phyloP scores from a whole-genome alignment of 2,797 vertebrate genomes.

The Cyclopterus lumpus region DNA sequence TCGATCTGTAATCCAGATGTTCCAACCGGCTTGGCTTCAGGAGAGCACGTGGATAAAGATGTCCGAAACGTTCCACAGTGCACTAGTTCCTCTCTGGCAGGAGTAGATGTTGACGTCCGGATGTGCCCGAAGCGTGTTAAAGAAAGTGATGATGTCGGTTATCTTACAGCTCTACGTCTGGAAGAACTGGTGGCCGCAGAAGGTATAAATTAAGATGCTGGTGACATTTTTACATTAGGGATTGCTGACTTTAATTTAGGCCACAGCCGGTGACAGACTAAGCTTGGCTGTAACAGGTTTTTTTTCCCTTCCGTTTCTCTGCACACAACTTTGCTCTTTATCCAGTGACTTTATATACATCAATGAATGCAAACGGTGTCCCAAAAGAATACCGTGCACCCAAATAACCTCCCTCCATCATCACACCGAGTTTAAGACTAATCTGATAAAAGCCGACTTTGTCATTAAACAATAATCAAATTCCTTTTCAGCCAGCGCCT shows the following conservation, averaged over 20 bases:
- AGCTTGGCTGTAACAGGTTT: constrained; percentile 3
- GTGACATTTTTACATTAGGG: constrained; percentile 7
- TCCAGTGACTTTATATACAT: constrained; percentile 16
- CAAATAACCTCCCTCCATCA: constrained; percentile 40
- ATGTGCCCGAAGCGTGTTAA: constrained; percentile 43
- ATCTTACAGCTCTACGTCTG: constrained; percentile 12
- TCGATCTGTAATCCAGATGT: constrained; percentile 24
- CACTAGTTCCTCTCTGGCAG: constrained; percentile 11
- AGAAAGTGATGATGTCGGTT: constrained; percentile 36
- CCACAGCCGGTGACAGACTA: background rate
- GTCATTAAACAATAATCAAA: constrained; percentile 70
- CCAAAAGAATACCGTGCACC: constrained; percentile 23
- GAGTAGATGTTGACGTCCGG: constrained; percentile 38
- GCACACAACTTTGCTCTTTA: constrained; percentile 4
- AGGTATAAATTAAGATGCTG: constrained; percentile 10
- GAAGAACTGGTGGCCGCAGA: background rate
- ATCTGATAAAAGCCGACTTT: constrained; percentile 57
- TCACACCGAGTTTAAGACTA: constrained; percentile 32
- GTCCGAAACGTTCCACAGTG: background rate
- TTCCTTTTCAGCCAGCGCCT: constrained; percentile 49
- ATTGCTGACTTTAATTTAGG: constrained; percentile 12
- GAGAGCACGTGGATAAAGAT: constrained; percentile 10
- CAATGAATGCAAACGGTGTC: constrained; percentile 23
- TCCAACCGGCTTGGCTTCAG: background rate
- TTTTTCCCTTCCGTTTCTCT: background rate